A percentile compares a stretch with the other conserved stretches of the same genome.
Conservation (phyloP, 2,797 vertebrate genomes). For the Myotis planiceps region DNA sequence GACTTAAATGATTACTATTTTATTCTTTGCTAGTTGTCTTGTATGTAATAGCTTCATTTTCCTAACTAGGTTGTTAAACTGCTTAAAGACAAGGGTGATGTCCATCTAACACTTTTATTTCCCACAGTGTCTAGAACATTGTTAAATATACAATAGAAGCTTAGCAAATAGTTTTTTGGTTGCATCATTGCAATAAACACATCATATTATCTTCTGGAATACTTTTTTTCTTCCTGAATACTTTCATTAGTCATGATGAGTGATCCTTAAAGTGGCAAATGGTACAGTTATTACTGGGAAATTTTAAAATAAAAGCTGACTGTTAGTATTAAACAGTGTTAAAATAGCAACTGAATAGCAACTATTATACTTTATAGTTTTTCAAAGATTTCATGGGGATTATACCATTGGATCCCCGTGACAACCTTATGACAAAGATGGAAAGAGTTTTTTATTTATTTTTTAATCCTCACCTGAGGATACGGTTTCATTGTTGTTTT, state of each 20-base stretch:
- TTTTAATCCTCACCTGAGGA: not conserved
- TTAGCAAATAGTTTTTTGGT: slow-evolving; percentile 55
- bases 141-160: not conserved
- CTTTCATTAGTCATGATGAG: slow-evolving; percentile 21
- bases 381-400: slow-evolving; percentile 24
- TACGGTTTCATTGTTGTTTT: not conserved
- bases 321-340: not conserved
- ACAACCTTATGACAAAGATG: not conserved
- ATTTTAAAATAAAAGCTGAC: slow-evolving; percentile 12
- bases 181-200: slow-evolving; percentile 58
- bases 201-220: not conserved
- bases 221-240: not conserved
- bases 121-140: not conserved
- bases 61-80: not conserved
- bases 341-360: not conserved
- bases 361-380: not conserved
- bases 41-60: not conserved
- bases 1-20: not conserved
- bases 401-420: not conserved
- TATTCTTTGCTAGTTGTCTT: not conserved
- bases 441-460: not conserved
- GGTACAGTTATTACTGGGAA: not conserved
- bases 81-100: not conserved
- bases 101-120: not conserved
- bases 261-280: slow-evolving; percentile 17